Base-by-base conservation (phyloP, 2,113 vertebrate genomes). In the Tyto alba region DNA sequence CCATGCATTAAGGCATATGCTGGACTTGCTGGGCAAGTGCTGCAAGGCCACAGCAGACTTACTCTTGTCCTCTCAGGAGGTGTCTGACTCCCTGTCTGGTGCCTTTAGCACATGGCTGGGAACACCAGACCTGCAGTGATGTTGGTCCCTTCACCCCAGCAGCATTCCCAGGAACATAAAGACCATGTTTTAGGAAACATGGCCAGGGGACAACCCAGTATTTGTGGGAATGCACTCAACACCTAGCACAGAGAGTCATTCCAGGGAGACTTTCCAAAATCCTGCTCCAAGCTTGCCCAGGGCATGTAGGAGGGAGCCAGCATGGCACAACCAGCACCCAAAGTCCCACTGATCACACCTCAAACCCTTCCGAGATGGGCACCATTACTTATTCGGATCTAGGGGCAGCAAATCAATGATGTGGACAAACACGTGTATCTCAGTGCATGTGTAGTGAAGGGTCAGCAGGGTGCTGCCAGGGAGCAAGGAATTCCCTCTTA, bases 1-100 rank as follows among this genome's bases (percentile, higher is more conserved):
- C 56, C 2, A 0, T 11, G 22, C 4, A 11, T 23, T 22, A n/a
- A 71, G 40, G 23, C 6, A 16, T 11, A 3, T 16, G 6, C 25
- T 81, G 69, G 34, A 23, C 6, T 20, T 38, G 20, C 50, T 52
- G 36, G 30, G 17, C 34, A 77, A 15, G 17, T 66, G 20, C 50
- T 85, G 50, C 16, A 66, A 50, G 55, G 41, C 45, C 9, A n/a
- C 9, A 27, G 41, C 16, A 66, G 13, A 32, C 12, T 17, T 1
- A 10, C 3, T 23, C n/a, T 36, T 43, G 34, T 71, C 23, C 7
- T 75, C 41, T 36, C 19, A 13, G 59, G 50, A 64, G 29, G n/a
- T 55, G 59, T 36, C n/a, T 74, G 64, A 45, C 20, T 10, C 38
- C 2, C 14, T 59, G 6, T 1, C 9, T 52, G 52, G 10, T 74